Conservation (phyloP, 2,888 invertebrate genomes). For the Torymus auratus region DNA sequence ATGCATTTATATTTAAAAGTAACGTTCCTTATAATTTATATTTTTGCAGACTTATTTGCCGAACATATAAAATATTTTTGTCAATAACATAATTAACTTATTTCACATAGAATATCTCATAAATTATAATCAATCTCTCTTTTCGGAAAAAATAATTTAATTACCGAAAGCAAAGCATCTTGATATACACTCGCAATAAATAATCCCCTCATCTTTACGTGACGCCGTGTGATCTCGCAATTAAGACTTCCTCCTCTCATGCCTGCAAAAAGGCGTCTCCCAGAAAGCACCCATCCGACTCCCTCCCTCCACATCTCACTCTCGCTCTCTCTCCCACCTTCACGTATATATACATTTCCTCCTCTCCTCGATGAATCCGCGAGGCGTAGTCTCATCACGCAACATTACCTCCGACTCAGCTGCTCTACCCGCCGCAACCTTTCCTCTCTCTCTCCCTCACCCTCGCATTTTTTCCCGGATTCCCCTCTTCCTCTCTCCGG, state of each 20-base stretch:
- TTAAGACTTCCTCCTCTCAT: background rate
- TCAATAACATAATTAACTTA: no score
- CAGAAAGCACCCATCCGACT: constrained; percentile 8
- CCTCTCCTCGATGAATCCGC: constrained; percentile 71
- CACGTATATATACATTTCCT: constrained; percentile 38
- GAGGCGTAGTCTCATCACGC: constrained; percentile 75
- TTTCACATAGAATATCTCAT: no score
- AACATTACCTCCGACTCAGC: constrained; percentile 70
- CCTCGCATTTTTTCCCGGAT: no score
- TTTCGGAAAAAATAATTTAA: no score
- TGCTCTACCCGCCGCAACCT: background rate
- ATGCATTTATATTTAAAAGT: no score
- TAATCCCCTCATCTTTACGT: background rate
- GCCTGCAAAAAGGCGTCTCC: no score
- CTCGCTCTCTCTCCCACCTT: background rate
- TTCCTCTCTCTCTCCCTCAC: constrained; percentile 34
- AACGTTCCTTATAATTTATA: no score
- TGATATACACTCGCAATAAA: no score
- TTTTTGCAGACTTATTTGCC: no score
- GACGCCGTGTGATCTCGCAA: constrained; percentile 1
- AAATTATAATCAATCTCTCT: no score
- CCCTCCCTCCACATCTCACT: constrained; percentile 55
- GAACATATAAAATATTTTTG: no score
- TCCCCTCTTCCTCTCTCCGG: constrained; percentile 21
- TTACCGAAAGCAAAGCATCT: no score